Evolutionary conservation across 2,797 vertebrate genomes (phyloP).

Genomic region (Galagoides demidoff): DNA sequence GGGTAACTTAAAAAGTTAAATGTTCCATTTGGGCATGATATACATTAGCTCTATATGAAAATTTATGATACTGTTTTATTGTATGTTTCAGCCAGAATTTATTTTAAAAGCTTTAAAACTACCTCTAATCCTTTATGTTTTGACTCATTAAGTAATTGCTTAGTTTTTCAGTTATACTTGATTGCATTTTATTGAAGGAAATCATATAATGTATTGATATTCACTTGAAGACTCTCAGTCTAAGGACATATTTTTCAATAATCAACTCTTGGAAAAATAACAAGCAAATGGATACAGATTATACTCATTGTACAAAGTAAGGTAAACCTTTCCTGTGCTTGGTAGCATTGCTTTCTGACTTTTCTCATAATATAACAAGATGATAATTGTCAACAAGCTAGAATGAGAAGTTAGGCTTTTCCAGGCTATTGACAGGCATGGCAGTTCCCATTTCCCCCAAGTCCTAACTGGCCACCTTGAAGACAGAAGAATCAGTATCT

Average conservation of each 20-base stretch:
- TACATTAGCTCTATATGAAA: not conserved
- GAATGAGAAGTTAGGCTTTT: not conserved
- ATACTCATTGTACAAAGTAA: not conserved
- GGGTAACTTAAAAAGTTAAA: not conserved
- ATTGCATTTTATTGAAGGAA: not conserved
- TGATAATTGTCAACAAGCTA: not conserved
- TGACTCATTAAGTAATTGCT: not conserved
- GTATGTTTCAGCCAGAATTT: not conserved
- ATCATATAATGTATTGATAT: not conserved
- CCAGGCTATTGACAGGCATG: not conserved
- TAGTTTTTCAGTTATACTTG: not conserved
- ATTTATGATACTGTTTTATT: not conserved
- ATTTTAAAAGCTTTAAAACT: conserved; percentile 20
- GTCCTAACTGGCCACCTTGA: not conserved
- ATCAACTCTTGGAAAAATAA: not conserved
- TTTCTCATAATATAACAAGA: not conserved
- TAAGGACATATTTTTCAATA: not conserved
- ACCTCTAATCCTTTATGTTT: not conserved
- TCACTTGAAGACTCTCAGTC: not conserved
- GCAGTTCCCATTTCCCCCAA: not conserved
- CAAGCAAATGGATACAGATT: not conserved
- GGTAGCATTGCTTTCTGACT: not conserved
- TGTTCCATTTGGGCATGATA: not conserved
- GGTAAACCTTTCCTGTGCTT: not conserved
- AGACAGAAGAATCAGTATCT: not conserved